Base-by-base conservation (phyloP, 1,140 invertebrate genomes). In the Cotesia chilonis region DNA sequence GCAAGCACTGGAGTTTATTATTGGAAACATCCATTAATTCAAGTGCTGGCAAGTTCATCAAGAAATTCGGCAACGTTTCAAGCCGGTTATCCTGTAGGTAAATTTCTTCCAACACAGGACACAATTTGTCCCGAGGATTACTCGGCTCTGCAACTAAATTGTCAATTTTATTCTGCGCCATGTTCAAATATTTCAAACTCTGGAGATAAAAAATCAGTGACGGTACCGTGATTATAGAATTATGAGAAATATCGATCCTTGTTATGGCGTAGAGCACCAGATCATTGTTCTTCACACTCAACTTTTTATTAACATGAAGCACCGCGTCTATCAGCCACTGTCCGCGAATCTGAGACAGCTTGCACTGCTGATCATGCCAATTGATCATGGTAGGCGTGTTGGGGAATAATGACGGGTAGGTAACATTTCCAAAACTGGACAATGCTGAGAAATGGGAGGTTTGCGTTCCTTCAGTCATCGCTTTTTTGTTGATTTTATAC, bases 201-300 rank as follows among this genome's bases (percentile, higher is more conserved):
- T 83, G 84, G 70, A 99, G 87, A 76, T 94, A 91, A 82, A 98
- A 97, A 28, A 99, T 87, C 69, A 92, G 90, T 10, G 91, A 82
- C 0, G 98, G 98, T 71, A 99, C 83, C 12, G 90, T 88, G 0
- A 90, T 91, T 4, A 99, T 89, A 59, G 92, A 91, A 86, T 99
- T 99, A 77, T 94, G 92, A 2, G 97, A 98, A 10, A 99, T 90
- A 84, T 99, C 98, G 5, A 99, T 87, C 54, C 96, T 90, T 0
- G 98, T 99, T 20, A 99, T 94, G 0, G 96, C 95, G 76, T 93
- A 93, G 0, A 98, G 84, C 0, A 94, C 92, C 35, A 94, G 87
- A 73, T 92, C 90, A 74, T 91, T 91, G 72, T 92, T 92, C 67
- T 90, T 88, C 0, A 92, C 89, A 77, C 89, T 93, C n/a, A 98